A percentile compares a stretch with the other conserved stretches of the same genome.
phyloP scores from a whole-genome alignment of 2,113 vertebrate species.

The Entomyzon cyanotis region DNA sequence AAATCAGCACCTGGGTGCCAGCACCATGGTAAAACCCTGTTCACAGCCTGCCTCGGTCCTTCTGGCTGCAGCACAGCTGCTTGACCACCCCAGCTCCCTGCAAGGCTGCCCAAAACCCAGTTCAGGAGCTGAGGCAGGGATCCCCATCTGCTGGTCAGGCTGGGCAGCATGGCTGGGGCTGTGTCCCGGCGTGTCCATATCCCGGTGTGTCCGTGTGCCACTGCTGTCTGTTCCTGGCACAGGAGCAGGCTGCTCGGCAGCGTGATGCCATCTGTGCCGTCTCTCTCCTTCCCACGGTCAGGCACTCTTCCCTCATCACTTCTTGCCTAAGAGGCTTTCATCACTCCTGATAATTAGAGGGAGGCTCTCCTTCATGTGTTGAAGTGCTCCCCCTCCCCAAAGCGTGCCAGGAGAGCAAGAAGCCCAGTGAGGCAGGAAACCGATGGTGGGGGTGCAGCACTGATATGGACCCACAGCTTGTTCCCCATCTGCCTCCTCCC shows the following conservation, averaged over 20 bases:
- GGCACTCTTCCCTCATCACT: conserved; percentile 62
- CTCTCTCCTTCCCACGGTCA: conserved; percentile 69
- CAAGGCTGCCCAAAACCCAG: neutral
- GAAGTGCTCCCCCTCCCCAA: neutral
- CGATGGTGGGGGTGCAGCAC: neutral
- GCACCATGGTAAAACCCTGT: rapidly evolving
- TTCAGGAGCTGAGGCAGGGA: neutral
- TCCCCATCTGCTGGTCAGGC: neutral
- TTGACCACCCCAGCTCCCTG: neutral
- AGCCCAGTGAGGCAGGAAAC: neutral
- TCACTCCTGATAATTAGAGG: conserved; percentile 55
- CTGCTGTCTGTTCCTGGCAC: conserved; percentile 1
- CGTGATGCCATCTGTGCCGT: conserved; percentile 66
- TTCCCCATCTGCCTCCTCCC: neutral
- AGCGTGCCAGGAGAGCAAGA: neutral
- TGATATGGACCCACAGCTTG: neutral
- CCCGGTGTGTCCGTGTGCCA: neutral
- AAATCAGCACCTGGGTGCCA: rapidly evolving
- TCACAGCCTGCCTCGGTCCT: neutral
- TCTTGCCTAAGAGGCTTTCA: conserved; percentile 64
- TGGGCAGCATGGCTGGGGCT: neutral
- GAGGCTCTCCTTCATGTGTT: conserved; percentile 28
- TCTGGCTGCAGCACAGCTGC: rapidly evolving
- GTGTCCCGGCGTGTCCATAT: neutral
- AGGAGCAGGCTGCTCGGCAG: conserved; percentile 56